Base-by-base conservation (phyloP, 1,140 invertebrate species). In the Drosophila sucinea region DNA sequence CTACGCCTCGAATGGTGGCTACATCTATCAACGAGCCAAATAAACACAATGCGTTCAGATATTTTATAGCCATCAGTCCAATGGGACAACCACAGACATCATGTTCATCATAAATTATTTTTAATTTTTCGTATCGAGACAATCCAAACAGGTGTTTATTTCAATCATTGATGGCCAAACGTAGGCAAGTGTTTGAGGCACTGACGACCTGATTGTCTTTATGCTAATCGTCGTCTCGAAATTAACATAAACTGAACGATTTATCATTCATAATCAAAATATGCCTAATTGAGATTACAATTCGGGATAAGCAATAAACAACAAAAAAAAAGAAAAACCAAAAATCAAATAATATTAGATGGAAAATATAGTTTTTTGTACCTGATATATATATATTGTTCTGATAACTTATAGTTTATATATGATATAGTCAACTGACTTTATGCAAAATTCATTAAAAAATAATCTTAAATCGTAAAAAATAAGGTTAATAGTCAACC, bases 1-100 rank as follows among this genome's bases (percentile, higher is more conserved):
- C 25, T 91, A 91, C 29, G 90, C 78, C 6, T n/a, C 90, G 25
- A 91, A 91, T 60, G 90, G 90, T 27, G 90, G 90, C 25, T 91
- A 91, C 51, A 70, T 91, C 60, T 91, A 91, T 76, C 70, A 87
- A 44, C 68, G 70, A 29, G 57, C 69, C 70, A 71, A 74, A 65
- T 89, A 40, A 87, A 55, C 27, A 51, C 23, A 10, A 27, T 3
- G 25, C 41, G 33, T 70, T 44, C 67, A 25, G 1, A 8, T 62
- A 60, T 27, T 76, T 79, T 76, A 79, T 79, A 73, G 72, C 54
- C 40, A 35, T 11, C 25, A 17, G 61, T 23, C 33, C 51, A 35
- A 10, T 8, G 40, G 5, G 11, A 44, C 3, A 8, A 8, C 2
- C 25, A 40, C 35, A 40, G 38, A 32, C 71, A 35, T 55, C 62